Evolutionary conservation across 2,888 invertebrate genomes (phyloP), one percentile per base, ranked within the genome.

Genomic region (Synergus umbraculus): DNA sequence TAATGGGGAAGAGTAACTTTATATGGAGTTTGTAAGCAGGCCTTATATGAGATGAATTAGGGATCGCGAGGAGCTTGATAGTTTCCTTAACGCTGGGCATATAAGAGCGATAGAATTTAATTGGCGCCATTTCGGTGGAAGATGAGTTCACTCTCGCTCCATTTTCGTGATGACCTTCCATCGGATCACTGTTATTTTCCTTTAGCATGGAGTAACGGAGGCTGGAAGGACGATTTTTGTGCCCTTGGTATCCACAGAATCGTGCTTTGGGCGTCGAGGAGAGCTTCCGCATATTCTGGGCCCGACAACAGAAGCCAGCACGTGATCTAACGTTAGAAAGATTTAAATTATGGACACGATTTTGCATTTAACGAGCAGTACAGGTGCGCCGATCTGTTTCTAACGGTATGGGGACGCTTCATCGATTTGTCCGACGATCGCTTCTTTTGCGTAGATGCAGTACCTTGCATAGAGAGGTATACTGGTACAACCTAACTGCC

Each of bases 331-430:
- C 37, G 69, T 65, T 77, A 77, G 78, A 63, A 22, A 81, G 82
- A 83, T 84, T 82, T 84, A 84, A 86, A 83, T 88, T 87, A 89
- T 87, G 86, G 85, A 79, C 82, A 85, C 84, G 86, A 88, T 88
- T 88, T 86, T 82, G 85, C 86, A 84, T 87, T 88, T 88, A 88
- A 89, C 88, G 87, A 89, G 86, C 85, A 79, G 84, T 83, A 81
- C 84, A 82, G 82, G 80, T 81, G 83, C 81, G 76, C 81, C 86
- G 87, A 86, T 86, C 84, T 86, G 84, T 81, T 87, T 84, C 85
- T 89, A 90, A 89, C 90, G 90, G 89, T 90, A 85, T 77, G 86
- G 85, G 78, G 88, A 88, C 87, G 89, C 87, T 87, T 89, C 86
- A 89, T 90, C 89, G 90, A 86, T 87, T 87, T 85, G 86, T 85